Evolutionary conservation across 2,113 vertebrate species (phyloP).

Genomic region (Nothoprocta perdicaria): DNA sequence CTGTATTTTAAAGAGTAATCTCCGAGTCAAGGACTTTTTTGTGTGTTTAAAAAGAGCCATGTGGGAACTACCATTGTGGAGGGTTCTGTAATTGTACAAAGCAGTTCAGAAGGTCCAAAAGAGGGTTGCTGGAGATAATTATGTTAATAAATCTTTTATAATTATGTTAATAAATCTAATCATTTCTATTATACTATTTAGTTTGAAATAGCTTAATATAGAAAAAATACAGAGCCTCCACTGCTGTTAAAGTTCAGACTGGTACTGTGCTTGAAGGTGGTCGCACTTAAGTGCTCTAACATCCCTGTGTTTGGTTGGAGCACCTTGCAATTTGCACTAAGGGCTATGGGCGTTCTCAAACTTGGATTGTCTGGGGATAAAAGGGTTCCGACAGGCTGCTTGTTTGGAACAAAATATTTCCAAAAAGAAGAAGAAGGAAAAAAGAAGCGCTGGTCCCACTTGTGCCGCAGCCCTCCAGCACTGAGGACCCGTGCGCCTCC

Average conservation of each 20-base stretch:
- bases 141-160: not conserved
- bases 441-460: no score
- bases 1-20: not conserved
- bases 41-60: not conserved
- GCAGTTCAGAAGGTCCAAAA: not conserved
- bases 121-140: not conserved
- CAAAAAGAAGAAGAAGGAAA: not conserved
- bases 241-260: not conserved
- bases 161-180: not conserved
- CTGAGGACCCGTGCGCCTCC: not conserved
- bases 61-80: not conserved
- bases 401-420: not conserved
- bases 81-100: not conserved
- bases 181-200: not conserved
- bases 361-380: not conserved
- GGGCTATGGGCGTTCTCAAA: not conserved
- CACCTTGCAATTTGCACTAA: not conserved
- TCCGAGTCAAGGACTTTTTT: not conserved
- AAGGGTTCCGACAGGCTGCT: rapidly evolving
- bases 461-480: not conserved
- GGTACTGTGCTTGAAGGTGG: not conserved
- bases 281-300: not conserved
- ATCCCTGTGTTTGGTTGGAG: not conserved
- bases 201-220: not conserved
- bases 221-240: rapidly evolving